Conservation (phyloP, 2,888 invertebrate genomes). For the Dilophus febrilis region DNA sequence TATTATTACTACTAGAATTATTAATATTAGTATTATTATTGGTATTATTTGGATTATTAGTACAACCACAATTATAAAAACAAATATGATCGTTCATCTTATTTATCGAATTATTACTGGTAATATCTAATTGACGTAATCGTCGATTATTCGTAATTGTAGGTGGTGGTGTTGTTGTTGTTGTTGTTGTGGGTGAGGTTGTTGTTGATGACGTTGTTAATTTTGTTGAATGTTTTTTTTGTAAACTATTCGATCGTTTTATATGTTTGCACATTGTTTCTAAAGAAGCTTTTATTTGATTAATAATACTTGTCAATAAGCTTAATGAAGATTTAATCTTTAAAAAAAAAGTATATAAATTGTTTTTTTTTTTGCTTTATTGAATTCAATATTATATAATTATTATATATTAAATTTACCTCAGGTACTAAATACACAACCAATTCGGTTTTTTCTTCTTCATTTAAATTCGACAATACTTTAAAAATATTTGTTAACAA, state of each 20-base stretch:
- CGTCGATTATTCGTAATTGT: too few species aligned
- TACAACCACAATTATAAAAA: too few species aligned
- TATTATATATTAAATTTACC: conserved; percentile 22
- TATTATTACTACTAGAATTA: too few species aligned
- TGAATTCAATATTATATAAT: background rate
- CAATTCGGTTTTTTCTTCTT: conserved; percentile 40
- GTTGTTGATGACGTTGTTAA: too few species aligned
- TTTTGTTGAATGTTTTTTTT: background rate
- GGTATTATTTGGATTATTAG: too few species aligned
- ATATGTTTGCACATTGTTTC: conserved; percentile 38
- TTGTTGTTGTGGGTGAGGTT: too few species aligned
- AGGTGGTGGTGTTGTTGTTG: background rate
- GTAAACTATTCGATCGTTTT: background rate
- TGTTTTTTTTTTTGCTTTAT: background rate
- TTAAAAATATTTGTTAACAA: conserved; percentile 40
- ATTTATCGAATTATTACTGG: too few species aligned
- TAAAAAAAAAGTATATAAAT: conserved; percentile 11
- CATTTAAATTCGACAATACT: conserved; percentile 38
- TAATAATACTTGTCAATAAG: conserved; percentile 37
- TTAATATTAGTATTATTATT: too few species aligned
- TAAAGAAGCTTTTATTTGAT: conserved; percentile 40
- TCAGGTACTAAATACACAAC: conserved; percentile 49
- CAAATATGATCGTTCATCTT: too few species aligned
- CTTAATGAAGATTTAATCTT: conserved; percentile 45
- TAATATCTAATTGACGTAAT: too few species aligned